Percentiles rank a stretch among this genome's conserved stretches.
These are phyloP conservation scores for Mionectes olivaceus DNA, from an alignment of 2,797 vertebrate species.

Conservation along the genomic window DNA sequence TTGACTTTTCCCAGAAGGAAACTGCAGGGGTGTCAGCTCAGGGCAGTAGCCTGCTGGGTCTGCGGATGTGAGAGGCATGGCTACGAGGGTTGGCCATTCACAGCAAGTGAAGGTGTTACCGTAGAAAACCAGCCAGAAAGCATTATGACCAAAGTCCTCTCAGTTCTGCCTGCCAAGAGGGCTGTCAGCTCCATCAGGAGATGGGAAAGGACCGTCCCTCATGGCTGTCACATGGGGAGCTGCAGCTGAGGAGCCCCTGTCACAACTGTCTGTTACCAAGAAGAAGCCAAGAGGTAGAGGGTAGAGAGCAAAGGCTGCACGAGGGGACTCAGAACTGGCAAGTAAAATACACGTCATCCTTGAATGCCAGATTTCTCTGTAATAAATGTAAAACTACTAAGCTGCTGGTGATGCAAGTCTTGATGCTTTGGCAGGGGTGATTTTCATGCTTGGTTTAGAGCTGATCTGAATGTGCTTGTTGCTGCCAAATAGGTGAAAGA, in stretches of 20 bases:
- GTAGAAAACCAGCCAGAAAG: neutral
- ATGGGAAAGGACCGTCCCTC: neutral
- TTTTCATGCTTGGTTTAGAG: neutral
- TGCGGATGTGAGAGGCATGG: neutral
- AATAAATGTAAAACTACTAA: neutral
- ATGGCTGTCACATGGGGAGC: rapidly evolving
- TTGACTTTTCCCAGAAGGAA: conserved; percentile 47
- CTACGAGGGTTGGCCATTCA: neutral
- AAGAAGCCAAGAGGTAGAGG: neutral
- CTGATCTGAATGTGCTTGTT: neutral
- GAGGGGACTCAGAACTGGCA: neutral
- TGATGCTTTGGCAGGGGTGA: neutral
- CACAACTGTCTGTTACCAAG: neutral
- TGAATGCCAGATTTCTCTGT: neutral
- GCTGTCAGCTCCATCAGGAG: neutral
- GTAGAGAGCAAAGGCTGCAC: neutral
- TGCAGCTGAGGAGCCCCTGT: neutral
- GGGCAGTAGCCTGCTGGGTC: neutral
- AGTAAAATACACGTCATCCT: neutral
- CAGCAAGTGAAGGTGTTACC: neutral
- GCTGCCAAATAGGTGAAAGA: neutral
- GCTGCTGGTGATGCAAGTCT: neutral
- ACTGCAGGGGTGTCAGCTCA: neutral
- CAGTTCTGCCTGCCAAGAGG: neutral
- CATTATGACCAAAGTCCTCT: neutral